Percentiles rank a stretch among this genome's conserved stretches.
phyloP scores from a whole-genome alignment of 23 tunicate genomes.

The Halocynthia aurantium region DNA sequence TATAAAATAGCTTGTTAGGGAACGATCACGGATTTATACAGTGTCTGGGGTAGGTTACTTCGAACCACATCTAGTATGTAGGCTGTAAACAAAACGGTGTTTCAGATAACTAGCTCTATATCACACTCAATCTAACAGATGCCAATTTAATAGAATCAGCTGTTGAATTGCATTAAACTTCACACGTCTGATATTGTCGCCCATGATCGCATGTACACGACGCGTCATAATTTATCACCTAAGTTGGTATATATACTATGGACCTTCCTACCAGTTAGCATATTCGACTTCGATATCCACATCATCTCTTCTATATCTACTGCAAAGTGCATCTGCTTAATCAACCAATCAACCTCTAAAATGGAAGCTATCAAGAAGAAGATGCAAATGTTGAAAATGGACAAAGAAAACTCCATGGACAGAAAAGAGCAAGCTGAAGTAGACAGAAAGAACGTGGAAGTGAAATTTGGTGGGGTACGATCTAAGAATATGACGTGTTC shows the following conservation, averaged over 20 bases:
- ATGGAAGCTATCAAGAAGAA: conserved; percentile 99
- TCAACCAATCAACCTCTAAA: conserved; percentile 3
- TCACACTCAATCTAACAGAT: too few species aligned
- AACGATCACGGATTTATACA: too few species aligned
- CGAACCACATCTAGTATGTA: too few species aligned
- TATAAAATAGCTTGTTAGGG: too few species aligned
- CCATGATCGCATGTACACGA: too few species aligned
- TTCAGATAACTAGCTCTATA: too few species aligned
- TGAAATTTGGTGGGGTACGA: conserved; percentile 50
- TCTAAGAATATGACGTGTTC: too few species aligned
- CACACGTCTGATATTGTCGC: neutral
- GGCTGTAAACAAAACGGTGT: too few species aligned
- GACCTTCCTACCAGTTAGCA: neutral
- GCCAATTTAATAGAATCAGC: neutral
- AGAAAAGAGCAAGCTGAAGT: conserved; percentile 95
- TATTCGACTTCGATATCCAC: neutral
- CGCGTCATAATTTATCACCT: too few species aligned
- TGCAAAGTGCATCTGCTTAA: too few species aligned
- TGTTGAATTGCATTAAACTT: conserved; percentile 1
- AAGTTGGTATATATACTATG: too few species aligned
- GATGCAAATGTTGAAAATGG: conserved; percentile 94
- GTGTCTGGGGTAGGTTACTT: too few species aligned
- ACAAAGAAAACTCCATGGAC: conserved; percentile 91
- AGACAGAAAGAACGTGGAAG: conserved; percentile 81
- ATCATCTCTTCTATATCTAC: neutral